phyloP scores from a whole-genome alignment of 2,888 invertebrate species.

The Leptinotarsa peninsularis region DNA sequence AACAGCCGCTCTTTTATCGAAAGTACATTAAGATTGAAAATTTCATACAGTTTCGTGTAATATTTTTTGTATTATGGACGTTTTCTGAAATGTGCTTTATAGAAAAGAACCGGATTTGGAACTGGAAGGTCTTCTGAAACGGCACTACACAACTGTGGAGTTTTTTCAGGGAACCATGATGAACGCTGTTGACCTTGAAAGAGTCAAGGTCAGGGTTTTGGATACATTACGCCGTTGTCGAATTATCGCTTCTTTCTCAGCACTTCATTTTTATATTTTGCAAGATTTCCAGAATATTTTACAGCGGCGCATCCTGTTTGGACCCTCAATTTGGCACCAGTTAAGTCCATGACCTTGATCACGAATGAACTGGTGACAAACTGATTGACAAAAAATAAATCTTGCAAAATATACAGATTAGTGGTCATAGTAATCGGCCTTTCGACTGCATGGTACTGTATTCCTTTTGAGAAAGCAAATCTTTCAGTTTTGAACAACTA shows the following conservation, averaged over 20 bases:
- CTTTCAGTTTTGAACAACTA: slow-evolving; percentile 24
- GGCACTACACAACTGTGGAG: slow-evolving; percentile 99
- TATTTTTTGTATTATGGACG: slow-evolving; percentile 14
- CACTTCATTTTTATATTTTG: slow-evolving; percentile 46
- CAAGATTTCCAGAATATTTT: slow-evolving; percentile 21
- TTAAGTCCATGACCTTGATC: too few relatives aligned
- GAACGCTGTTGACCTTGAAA: slow-evolving; percentile 99
- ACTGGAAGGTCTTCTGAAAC: slow-evolving; percentile 99
- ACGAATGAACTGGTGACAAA: too few relatives aligned
- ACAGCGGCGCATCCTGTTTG: neutral
- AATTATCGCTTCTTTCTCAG: slow-evolving; percentile 47
- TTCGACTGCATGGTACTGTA: slow-evolving; percentile 60
- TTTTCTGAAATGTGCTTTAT: slow-evolving; percentile 66
- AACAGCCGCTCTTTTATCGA: neutral
- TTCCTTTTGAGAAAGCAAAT: slow-evolving; percentile 31
- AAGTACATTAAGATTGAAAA: neutral
- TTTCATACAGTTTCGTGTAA: neutral
- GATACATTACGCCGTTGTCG: slow-evolving; percentile 49
- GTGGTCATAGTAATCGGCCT: slow-evolving; percentile 54
- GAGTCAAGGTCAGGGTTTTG: slow-evolving; percentile 86
- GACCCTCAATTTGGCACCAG: neutral
- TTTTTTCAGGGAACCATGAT: slow-evolving; percentile 99
- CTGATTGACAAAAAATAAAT: slow-evolving; percentile 10
- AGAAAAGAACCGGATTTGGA: slow-evolving; percentile 99
- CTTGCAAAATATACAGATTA: slow-evolving; percentile 52